A percentile compares a stretch with the other conserved stretches of the same genome.
phyloP scores from a whole-genome alignment of 1,140 invertebrate genomes.

The Hormaphis cornu region DNA sequence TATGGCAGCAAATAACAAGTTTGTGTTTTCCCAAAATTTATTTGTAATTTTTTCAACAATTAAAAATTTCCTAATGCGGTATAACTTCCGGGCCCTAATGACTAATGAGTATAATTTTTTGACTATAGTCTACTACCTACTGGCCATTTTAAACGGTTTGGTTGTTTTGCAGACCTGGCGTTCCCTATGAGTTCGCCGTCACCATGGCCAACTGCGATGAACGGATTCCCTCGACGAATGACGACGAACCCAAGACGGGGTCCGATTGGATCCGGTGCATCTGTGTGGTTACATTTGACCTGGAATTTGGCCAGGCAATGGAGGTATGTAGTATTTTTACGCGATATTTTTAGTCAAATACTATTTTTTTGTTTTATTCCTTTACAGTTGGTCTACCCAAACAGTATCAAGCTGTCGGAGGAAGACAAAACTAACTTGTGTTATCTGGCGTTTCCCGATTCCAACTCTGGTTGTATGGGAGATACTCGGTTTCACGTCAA shows the following conservation, averaged over 20 bases:
- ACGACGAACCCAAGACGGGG: slow-evolving; percentile 46
- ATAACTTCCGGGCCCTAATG: too few species aligned
- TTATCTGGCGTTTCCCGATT: slow-evolving; percentile 97
- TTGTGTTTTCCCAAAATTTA: too few species aligned
- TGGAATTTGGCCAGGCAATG: slow-evolving; percentile 93
- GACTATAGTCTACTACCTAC: background rate
- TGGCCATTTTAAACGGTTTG: background rate
- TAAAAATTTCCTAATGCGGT: too few species aligned
- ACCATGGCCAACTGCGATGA: background rate
- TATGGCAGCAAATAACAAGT: too few species aligned
- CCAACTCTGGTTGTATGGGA: slow-evolving; percentile 96
- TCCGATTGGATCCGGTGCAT: slow-evolving; percentile 93
- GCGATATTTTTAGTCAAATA: background rate
- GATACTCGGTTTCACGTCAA: slow-evolving; percentile 95
- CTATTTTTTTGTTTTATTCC: background rate
- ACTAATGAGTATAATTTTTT: too few species aligned
- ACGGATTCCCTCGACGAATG: background rate
- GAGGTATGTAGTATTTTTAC: slow-evolving; percentile 64
- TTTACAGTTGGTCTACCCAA: slow-evolving; percentile 74
- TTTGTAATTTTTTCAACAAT: too few species aligned
- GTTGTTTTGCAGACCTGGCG: too few species aligned
- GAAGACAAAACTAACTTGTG: slow-evolving; percentile 95
- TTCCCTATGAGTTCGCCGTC: background rate
- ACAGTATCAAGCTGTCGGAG: slow-evolving; percentile 70
- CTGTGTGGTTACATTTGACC: slow-evolving; percentile 95